Conservation (phyloP, 2,797 vertebrate genomes). For the Australoheros facetus region DNA sequence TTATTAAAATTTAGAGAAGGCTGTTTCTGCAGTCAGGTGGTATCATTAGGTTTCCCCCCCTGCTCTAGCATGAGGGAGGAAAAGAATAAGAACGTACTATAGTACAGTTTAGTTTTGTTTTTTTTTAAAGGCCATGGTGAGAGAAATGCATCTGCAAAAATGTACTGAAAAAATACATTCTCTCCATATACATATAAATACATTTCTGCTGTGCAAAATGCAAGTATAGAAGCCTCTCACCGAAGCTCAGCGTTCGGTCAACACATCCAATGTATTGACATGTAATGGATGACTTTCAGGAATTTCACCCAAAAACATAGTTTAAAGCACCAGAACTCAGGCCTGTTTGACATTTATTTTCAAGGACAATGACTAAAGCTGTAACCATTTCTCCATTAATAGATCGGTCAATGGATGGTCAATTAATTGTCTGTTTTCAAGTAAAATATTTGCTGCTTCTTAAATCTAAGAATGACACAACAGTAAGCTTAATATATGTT, state of each 20-base stretch:
- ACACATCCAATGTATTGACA: not conserved
- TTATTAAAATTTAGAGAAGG: not conserved
- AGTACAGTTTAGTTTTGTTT: not conserved
- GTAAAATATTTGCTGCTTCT: conserved; percentile 7
- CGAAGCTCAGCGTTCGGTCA: not conserved
- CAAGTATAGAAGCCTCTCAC: conserved; percentile 61
- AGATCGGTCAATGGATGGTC: not conserved
- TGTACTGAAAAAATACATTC: conserved; percentile 59
- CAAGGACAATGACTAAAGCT: not conserved
- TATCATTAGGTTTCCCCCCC: not conserved
- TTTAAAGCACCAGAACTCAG: not conserved
- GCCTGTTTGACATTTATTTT: not conserved
- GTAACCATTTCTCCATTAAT: not conserved
- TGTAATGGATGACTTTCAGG: not conserved
- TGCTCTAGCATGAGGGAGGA: not conserved
- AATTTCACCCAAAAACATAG: not conserved
- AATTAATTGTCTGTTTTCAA: conserved; percentile 3
- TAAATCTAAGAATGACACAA: not conserved
- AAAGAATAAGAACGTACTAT: not conserved
- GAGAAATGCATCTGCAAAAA: conserved; percentile 47
- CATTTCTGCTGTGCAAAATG: conserved; percentile 80
- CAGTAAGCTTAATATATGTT: not conserved
- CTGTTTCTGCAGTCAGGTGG: not conserved
- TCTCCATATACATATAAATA: conserved; percentile 79
- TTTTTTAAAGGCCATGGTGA: not conserved